Evolutionary conservation across 2,888 invertebrate genomes (phyloP).

Genomic region (Caenorhabditis sp.): DNA sequence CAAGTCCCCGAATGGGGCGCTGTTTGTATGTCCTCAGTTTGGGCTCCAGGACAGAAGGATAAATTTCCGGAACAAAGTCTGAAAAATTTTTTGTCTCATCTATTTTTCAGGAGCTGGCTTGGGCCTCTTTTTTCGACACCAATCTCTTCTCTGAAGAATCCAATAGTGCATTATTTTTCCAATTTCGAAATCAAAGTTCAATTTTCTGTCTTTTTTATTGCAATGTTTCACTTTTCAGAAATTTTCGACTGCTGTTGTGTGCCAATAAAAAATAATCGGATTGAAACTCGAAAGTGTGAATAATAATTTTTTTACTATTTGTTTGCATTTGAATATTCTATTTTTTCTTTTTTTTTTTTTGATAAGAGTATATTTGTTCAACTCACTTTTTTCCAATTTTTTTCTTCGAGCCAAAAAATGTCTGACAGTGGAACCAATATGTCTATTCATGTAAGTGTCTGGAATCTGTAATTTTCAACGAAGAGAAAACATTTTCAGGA

Average conservation of each 20-base stretch:
- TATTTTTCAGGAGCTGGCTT: too few relatives aligned
- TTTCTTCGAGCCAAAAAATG: conserved; percentile 7
- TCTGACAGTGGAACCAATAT: conserved; percentile 15
- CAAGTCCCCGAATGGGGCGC: too few relatives aligned
- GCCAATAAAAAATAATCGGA: not conserved
- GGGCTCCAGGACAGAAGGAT: too few relatives aligned
- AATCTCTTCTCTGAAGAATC: too few relatives aligned
- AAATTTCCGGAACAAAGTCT: too few relatives aligned
- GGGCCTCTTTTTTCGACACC: too few relatives aligned
- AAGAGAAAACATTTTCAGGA: conserved; percentile 9
- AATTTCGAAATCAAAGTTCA: too few relatives aligned
- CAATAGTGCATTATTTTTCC: too few relatives aligned
- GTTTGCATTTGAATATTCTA: not conserved
- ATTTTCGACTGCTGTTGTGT: not conserved
- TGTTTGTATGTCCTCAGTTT: too few relatives aligned
- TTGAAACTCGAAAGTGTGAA: not conserved
- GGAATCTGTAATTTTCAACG: not conserved
- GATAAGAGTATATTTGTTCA: conserved; percentile 1
- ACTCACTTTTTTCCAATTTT: not conserved
- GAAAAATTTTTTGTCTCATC: too few relatives aligned
- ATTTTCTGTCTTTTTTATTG: not conserved
- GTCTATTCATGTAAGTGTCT: conserved; percentile 22
- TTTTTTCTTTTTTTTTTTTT: too few relatives aligned
- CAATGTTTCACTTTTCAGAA: not conserved
- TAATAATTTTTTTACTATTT: conserved; percentile 1